Percentiles rank a stretch among this genome's conserved stretches.
Conservation (phyloP, 2,113 vertebrate genomes). For the Lepus europaeus region DNA sequence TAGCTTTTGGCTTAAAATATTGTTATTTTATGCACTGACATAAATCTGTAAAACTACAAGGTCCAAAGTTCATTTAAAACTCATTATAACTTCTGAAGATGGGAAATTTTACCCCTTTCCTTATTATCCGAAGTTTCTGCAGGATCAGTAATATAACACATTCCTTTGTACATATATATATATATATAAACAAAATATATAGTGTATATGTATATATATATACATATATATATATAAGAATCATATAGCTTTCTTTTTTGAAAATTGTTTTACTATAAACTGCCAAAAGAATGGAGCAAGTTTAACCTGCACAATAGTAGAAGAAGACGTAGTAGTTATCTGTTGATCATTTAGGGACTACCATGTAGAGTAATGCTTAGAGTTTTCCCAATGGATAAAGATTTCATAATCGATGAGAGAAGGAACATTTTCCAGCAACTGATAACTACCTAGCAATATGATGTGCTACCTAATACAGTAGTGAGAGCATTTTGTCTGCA, state of each 20-base stretch:
- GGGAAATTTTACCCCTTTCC: constrained; percentile 23
- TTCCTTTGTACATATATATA: neutral
- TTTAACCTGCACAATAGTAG: constrained; percentile 30
- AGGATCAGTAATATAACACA: neutral
- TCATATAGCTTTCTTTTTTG: constrained; percentile 50
- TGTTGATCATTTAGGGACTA: neutral
- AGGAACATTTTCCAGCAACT: constrained; percentile 25
- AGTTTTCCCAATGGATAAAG: neutral
- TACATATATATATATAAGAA: neutral
- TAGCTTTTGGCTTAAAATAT: constrained; percentile 69
- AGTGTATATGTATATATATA: neutral
- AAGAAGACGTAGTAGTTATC: neutral
- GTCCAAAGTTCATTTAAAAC: constrained; percentile 72
- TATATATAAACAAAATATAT: neutral
- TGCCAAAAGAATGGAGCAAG: neutral
- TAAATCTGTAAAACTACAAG: constrained; percentile 64
- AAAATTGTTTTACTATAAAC: constrained; percentile 16
- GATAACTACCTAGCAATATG: constrained; percentile 6
- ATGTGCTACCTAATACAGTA: neutral
- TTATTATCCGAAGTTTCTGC: constrained; percentile 54
- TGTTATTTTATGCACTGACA: constrained; percentile 71
- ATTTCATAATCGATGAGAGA: neutral
- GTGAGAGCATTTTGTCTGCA: neutral
- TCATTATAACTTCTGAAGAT: constrained; percentile 52
- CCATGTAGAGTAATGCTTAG: neutral